Conservation (phyloP, 2,888 invertebrate species). For the Branchipolynoe longqiensis region DNA sequence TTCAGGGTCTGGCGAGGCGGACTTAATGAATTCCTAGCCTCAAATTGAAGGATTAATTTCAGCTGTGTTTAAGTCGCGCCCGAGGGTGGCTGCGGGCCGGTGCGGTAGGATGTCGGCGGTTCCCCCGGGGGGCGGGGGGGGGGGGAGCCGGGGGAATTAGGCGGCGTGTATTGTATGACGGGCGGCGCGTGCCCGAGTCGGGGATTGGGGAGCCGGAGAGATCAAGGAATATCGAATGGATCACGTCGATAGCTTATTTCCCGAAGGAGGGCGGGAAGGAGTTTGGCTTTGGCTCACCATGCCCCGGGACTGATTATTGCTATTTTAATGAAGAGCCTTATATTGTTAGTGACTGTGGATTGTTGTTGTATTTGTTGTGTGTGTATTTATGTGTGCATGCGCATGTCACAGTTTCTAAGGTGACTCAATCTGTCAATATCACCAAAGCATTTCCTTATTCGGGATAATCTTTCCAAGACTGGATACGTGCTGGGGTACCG, state of each 20-base stretch:
- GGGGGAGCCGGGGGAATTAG: neutral
- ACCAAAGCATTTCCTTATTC: too few species aligned
- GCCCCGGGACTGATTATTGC: neutral
- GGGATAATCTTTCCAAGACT: too few species aligned
- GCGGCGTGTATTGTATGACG: neutral
- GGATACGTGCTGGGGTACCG: too few species aligned
- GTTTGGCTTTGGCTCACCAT: neutral
- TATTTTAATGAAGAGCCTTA: neutral
- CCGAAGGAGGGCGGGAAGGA: neutral
- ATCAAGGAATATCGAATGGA: neutral
- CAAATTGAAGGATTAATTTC: slow-evolving; percentile 48
- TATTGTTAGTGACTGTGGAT: neutral
- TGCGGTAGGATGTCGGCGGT: too few species aligned
- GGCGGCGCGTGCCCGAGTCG: neutral
- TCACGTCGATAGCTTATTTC: neutral
- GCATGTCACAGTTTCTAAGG: too few species aligned
- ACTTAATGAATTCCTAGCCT: slow-evolving; percentile 46
- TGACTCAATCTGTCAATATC: too few species aligned
- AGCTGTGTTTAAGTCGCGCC: slow-evolving; percentile 33
- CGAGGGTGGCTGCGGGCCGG: too few species aligned
- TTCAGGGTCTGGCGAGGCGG: neutral
- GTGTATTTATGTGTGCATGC: too few species aligned
- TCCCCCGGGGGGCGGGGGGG: too few species aligned
- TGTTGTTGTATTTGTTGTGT: too few species aligned
- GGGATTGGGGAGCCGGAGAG: neutral